These are phyloP conservation scores for Ctenodactylus gundi DNA, from an alignment of 2,113 vertebrate genomes.

Conservation along the genomic window DNA sequence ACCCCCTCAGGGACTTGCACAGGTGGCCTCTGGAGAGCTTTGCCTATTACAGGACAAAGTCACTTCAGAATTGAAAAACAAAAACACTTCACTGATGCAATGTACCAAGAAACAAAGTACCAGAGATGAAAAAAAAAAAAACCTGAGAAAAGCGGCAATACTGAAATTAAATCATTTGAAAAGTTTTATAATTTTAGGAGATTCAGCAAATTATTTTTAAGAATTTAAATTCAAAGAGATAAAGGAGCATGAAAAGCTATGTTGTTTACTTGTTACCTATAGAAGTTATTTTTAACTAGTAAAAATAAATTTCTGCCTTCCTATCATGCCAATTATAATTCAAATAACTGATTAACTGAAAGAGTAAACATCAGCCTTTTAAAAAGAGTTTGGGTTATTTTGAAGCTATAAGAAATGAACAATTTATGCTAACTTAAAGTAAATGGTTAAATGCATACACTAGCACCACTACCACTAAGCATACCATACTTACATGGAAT, in stretches of 20 bases:
- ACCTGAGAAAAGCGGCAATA: not conserved
- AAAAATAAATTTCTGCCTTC: not conserved
- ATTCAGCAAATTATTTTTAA: not conserved
- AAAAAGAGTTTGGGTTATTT: not conserved
- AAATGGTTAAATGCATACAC: not conserved
- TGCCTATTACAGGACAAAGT: not conserved
- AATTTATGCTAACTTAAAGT: not conserved
- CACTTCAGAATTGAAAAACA: conserved; percentile 18
- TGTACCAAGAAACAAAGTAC: not conserved
- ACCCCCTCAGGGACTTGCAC: not conserved
- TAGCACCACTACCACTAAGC: not conserved
- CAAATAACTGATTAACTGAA: not conserved
- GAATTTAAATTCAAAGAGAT: not conserved
- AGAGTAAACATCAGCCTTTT: not conserved
- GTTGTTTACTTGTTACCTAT: not conserved
- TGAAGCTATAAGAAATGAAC: not conserved
- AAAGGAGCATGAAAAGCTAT: not conserved
- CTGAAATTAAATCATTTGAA: not conserved
- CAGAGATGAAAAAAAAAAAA: not conserved
- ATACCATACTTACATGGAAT: not conserved
- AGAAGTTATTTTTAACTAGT: not conserved
- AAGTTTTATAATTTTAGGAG: conserved; percentile 33
- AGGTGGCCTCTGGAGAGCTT: not conserved
- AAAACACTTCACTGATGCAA: not conserved
- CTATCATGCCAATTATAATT: not conserved